Evolutionary conservation across 2,797 vertebrate species (phyloP), one percentile per base, ranked within the genome.

Genomic region (Picus viridis): DNA sequence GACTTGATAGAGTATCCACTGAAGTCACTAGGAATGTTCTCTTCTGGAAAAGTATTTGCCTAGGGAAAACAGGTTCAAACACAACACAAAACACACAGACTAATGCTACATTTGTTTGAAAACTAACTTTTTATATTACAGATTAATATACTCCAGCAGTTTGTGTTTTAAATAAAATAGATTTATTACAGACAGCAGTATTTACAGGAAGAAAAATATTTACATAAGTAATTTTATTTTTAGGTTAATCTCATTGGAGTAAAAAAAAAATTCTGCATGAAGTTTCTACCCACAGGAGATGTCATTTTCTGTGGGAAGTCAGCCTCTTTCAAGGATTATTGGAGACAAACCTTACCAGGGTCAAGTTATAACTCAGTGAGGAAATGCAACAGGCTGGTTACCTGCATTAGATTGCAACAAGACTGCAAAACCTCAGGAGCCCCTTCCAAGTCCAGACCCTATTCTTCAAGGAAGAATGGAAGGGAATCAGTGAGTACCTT

Each of bases 131-230:
- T 88, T 77, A 75, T 92, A 64, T 70, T 90, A 76, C 56, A 92
- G 57, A 67, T 89, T 91, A 81, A 90, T 76, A 83, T 54, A 67
- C 7, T 36, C 26, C 29, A 82, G 64, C 15, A 68, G 7, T 74
- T 88, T 26, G 10, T 1, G 16, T 32, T 73, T 95, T 90, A 86
- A 93, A 95, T 94, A 90, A 92, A 94, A 94, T 92, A 69, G 12
- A 91, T 88, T 65, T 89, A 72, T 95, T 93, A 71, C 41, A 93
- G 27, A 86, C 26, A 81, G 39, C 18, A 70, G 7, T 96, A 96
- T 95, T 93, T 96, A 96, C 92, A 95, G 54, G 47, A 73, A 79
- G 23, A 91, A 86, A 65, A 86, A 51, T 14, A 68, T 57, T 67
- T 62, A 78, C 67, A 78, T 39, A 63, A 36, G 15, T 65, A 16